A percentile compares a stretch with the other conserved stretches of the same genome.
Conservation (phyloP, 2,888 invertebrate genomes). For the Lepidocyrtoides sp. region DNA sequence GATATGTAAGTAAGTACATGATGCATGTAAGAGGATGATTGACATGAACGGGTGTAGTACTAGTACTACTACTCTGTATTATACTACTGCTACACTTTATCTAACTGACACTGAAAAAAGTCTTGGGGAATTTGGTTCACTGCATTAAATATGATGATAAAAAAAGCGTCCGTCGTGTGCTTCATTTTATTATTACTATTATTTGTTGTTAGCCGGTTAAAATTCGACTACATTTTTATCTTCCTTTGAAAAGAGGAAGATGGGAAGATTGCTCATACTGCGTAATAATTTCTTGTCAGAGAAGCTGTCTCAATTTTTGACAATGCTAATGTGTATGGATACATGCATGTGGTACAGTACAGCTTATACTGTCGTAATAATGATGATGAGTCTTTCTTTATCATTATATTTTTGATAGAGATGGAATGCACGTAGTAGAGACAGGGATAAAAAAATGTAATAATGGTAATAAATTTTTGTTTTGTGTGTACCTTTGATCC, state of each 20-base stretch:
- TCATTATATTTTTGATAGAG: not conserved
- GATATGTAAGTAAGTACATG: not conserved
- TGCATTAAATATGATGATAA: too few relatives aligned
- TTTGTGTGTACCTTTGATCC: constrained; percentile 90
- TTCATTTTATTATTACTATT: too few relatives aligned
- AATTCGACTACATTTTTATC: not conserved
- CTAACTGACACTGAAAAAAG: constrained; percentile 47
- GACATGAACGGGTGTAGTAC: constrained; percentile 51
- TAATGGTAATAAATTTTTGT: constrained; percentile 26
- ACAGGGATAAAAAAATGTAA: not conserved
- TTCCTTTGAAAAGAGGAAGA: constrained; percentile 18
- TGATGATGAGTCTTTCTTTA: not conserved
- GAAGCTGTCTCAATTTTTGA: constrained; percentile 25
- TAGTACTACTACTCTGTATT: not conserved
- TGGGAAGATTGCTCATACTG: constrained; percentile 16
- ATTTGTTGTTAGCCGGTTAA: not conserved
- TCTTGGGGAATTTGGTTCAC: constrained; percentile 3
- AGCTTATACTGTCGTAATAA: not conserved
- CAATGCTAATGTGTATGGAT: constrained; percentile 10
- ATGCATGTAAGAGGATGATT: constrained; percentile 23
- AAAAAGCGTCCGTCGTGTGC: constrained; percentile 10
- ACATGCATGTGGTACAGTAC: not conserved
- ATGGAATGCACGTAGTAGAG: constrained; percentile 25
- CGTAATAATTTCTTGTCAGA: constrained; percentile 18
- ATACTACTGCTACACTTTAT: not conserved